These are phyloP conservation scores for Brachyhypopomus gauderio DNA, from an alignment of 2,113 vertebrate species.

Conservation along the genomic window DNA sequence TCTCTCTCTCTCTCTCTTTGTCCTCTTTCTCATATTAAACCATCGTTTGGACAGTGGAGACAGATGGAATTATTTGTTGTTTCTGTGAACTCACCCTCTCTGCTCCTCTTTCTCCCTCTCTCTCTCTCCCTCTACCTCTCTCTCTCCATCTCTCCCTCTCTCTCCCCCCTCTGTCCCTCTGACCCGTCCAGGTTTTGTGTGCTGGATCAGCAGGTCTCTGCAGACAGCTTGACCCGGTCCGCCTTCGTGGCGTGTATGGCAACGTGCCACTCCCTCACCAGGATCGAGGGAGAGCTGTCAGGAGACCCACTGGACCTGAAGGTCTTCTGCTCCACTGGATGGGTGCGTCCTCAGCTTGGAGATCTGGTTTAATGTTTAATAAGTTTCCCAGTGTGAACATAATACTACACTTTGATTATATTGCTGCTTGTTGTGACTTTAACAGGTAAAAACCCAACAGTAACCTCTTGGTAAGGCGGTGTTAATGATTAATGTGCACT, in stretches of 20 bases:
- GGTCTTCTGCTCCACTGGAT: slow-evolving; percentile 97
- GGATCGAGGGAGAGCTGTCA: slow-evolving; percentile 93
- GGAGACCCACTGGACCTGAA: slow-evolving; percentile 96
- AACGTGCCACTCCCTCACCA: slow-evolving; percentile 97
- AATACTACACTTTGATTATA: not conserved
- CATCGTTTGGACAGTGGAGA: too few species aligned
- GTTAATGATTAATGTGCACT: too few species aligned
- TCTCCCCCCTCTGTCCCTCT: too few species aligned
- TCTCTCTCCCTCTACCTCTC: not conserved
- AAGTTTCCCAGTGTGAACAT: too few species aligned
- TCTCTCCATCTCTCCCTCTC: not conserved
- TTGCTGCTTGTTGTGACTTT: not conserved
- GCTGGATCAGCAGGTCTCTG: slow-evolving; percentile 86
- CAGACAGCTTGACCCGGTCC: slow-evolving; percentile 86
- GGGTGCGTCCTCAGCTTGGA: slow-evolving; percentile 66
- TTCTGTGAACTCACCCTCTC: too few species aligned
- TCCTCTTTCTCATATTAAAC: too few species aligned
- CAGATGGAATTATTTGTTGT: too few species aligned
- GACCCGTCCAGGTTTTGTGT: slow-evolving; percentile 80
- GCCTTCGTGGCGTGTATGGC: slow-evolving; percentile 97
- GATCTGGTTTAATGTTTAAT: not conserved
- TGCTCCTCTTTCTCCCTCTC: too few species aligned
- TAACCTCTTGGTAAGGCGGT: too few species aligned
- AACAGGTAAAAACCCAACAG: too few species aligned
- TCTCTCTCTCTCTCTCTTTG: too few species aligned